These are phyloP conservation scores for Macquaria ambigua DNA, from an alignment of 2,113 vertebrate genomes.

Conservation along the genomic window DNA sequence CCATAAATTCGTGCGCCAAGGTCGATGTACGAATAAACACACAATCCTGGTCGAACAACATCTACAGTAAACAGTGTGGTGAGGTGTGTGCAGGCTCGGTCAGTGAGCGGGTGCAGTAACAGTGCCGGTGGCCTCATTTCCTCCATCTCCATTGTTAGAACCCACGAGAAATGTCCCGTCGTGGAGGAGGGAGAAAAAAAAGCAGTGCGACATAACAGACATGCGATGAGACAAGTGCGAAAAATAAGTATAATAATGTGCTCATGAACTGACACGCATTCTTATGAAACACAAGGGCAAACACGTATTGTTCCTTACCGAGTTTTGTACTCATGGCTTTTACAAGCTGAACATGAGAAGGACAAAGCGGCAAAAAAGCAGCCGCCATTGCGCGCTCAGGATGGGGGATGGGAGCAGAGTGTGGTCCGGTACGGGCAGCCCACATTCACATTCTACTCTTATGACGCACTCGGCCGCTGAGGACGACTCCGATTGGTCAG, in stretches of 20 bases:
- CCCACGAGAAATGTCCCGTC: slow-evolving; percentile 19
- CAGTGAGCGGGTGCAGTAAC: slow-evolving; percentile 6
- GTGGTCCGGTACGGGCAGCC: slow-evolving; percentile 59
- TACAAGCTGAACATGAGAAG: slow-evolving; percentile 61
- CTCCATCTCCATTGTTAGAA: slow-evolving; percentile 61
- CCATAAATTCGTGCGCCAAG: slow-evolving; percentile 56
- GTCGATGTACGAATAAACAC: slow-evolving; percentile 45
- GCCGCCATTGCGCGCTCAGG: slow-evolving; percentile 69
- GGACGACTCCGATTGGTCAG: slow-evolving; percentile 77
- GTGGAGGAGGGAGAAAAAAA: slow-evolving; percentile 34
- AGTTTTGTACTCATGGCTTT: slow-evolving; percentile 61
- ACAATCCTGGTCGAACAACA: background rate
- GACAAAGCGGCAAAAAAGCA: slow-evolving; percentile 65
- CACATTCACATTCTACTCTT: slow-evolving; percentile 78
- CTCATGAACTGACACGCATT: slow-evolving; percentile 69
- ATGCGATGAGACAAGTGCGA: slow-evolving; percentile 72
- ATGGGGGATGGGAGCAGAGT: slow-evolving; percentile 70
- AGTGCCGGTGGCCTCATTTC: slow-evolving; percentile 63
- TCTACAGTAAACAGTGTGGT: too few relatives aligned
- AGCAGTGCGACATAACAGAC: slow-evolving; percentile 67
- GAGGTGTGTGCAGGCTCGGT: slow-evolving; percentile 1
- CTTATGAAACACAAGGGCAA: slow-evolving; percentile 59
- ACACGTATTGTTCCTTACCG: slow-evolving; percentile 71
- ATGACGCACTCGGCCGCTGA: slow-evolving; percentile 73
- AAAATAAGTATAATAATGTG: slow-evolving; percentile 34